A percentile compares a stretch with the other conserved stretches of the same genome.
Evolutionary conservation across 2,888 invertebrate genomes (phyloP).

Genomic region (Nesidiocoris tenuis): DNA sequence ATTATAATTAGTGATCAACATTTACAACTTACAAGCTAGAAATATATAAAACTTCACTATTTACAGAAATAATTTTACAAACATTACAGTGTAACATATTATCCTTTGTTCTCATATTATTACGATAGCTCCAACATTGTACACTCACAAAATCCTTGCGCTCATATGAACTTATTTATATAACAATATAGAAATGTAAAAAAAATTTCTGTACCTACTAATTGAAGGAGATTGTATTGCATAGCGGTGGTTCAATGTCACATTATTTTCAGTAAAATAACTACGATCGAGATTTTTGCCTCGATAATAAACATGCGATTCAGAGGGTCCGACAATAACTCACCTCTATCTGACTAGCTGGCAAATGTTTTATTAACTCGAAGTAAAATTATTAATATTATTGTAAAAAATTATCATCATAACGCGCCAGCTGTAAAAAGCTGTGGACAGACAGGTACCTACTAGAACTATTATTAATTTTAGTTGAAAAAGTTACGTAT

Average conservation of each 20-base stretch:
- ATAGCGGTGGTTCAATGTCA: constrained; percentile 31
- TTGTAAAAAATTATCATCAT: background rate
- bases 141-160: constrained; percentile 11
- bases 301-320: constrained; percentile 23
- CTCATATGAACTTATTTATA: background rate
- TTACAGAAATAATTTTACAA: constrained; percentile 28
- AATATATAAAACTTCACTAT: constrained; percentile 13
- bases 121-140: background rate
- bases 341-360: constrained; percentile 35
- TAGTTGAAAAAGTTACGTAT: too few relatives aligned
- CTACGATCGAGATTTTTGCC: background rate
- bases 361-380: constrained; percentile 25
- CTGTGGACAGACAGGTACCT: background rate
- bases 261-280: constrained; percentile 1
- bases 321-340: constrained; percentile 24
- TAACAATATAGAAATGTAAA: background rate
- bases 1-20: constrained; percentile 32
- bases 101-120: constrained; percentile 9
- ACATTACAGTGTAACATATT: constrained; percentile 6
- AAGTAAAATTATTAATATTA: background rate
- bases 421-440: background rate
- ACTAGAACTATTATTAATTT: too few relatives aligned
- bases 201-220: too few relatives aligned
- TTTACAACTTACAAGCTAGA: constrained; percentile 26
- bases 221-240: background rate